A percentile compares a stretch with the other conserved stretches of the same genome.
Conservation (phyloP, 2,797 vertebrate genomes). For the Mallotus villosus region DNA sequence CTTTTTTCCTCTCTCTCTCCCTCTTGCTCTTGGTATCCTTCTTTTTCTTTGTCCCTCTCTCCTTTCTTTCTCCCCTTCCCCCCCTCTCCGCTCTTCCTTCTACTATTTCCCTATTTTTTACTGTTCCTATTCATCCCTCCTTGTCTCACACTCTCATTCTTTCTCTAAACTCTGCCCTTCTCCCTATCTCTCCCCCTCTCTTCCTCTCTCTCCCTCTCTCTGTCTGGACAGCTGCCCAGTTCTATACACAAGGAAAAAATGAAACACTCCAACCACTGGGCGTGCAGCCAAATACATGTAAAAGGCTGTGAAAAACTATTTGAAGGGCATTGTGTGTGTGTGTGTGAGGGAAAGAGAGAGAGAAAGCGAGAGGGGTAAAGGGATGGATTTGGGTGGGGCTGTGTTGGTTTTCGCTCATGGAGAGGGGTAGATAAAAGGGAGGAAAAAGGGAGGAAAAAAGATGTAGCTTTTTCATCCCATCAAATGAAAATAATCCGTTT, state of each 20-base stretch:
- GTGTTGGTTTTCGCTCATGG: not conserved
- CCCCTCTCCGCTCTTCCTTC: conserved; percentile 21
- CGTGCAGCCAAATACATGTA: conserved; percentile 70
- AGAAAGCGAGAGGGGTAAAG: not conserved
- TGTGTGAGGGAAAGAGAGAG: conserved; percentile 37
- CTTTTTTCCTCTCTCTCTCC: not conserved
- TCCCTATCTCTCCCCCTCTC: conserved; percentile 31
- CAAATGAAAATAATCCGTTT: too few relatives aligned
- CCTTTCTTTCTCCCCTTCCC: conserved; percentile 37
- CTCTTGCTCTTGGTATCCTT: not conserved
- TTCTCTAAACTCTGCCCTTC: conserved; percentile 49
- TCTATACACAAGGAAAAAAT: conserved; percentile 85
- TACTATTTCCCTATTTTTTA: too few relatives aligned
- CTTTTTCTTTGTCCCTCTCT: too few relatives aligned
- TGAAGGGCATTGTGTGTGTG: conserved; percentile 69
- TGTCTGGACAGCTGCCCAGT: conserved; percentile 97
- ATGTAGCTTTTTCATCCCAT: too few relatives aligned
- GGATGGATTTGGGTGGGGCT: not conserved
- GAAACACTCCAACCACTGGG: conserved; percentile 80
- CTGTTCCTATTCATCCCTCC: conserved; percentile 11
- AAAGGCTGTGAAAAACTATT: conserved; percentile 79
- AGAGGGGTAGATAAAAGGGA: too few relatives aligned
- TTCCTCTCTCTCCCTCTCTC: conserved; percentile 48
- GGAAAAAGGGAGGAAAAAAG: too few relatives aligned
- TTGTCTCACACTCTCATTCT: conserved; percentile 40